Evolutionary conservation across 2,888 invertebrate species (phyloP), one percentile per base, ranked within the genome.

Genomic region (Lymantria dispar): DNA sequence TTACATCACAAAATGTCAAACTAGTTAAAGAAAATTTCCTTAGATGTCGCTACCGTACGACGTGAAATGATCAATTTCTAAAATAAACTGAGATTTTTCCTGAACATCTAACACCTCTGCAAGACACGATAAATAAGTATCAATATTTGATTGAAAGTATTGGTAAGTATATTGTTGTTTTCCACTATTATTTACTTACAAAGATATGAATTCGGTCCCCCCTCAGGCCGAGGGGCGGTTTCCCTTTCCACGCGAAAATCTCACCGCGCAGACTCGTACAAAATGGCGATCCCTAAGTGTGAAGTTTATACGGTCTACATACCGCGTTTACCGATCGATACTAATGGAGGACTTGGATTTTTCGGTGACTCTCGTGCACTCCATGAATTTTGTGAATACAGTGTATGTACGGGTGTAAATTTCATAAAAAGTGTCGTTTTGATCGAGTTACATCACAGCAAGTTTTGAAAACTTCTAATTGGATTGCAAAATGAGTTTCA

Each of bases 191-290:
- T 67, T 70, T 72, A 74, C 74, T 71, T 59, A 78, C 74, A 64
- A 66, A 63, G 64, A 67, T 70, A 66, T 68, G 74, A 76, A 71
- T 74, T 67, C 71, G 64, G 71, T 80, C 86, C 90, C 89, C 89
- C 89, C 89, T 79, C 88, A 69, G 76, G 67, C 74, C 71, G 87
- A 87, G 87, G 87, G 89, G 87, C 67, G 73, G 82, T 88, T 90
- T 87, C 89, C 90, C 86, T 88, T 89, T 87, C 90, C 88, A 82
- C 82, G 69, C 70, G 80, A 86, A 87, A 87, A 83, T 70, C 83
- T 69, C 74, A 91, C 78, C 93, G 94, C 94, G 94, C 94, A 94
- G 93, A 92, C 93, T 93, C 94, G 90, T 84, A 91, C 92, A 94
- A 94, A 92, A 94, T 94, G 94, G 94, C 94, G 92, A 85, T 83